Conservation (phyloP, 2,888 invertebrate species). For the Drosophila monieri region DNA sequence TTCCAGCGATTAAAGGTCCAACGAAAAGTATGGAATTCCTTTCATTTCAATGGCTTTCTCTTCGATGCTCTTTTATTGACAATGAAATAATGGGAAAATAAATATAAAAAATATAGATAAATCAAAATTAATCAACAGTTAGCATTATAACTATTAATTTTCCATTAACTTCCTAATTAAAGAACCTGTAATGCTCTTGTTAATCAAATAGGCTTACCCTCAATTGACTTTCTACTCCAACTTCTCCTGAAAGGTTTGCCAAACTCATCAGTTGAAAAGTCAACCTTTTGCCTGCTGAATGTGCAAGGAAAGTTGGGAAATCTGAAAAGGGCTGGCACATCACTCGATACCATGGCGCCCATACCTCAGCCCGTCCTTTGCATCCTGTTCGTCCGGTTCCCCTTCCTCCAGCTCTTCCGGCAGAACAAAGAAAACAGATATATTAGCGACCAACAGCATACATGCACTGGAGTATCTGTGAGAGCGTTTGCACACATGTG, state of each 20-base stretch:
- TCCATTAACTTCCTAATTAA: too few relatives aligned
- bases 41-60: not conserved
- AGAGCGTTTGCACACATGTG: slow-evolving; percentile 7
- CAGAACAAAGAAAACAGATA: slow-evolving; percentile 74
- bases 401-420: slow-evolving; percentile 17
- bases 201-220: not conserved
- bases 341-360: slow-evolving; percentile 3
- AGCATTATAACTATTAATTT: too few relatives aligned
- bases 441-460: slow-evolving; percentile 73
- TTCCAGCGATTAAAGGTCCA: slow-evolving; percentile 44
- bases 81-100: not conserved
- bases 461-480: slow-evolving; percentile 39
- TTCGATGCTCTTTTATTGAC: not conserved
- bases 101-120: too few relatives aligned
- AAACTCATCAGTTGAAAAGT: slow-evolving; percentile 13
- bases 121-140: too few relatives aligned
- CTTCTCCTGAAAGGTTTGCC: too few relatives aligned
- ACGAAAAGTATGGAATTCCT: not conserved
- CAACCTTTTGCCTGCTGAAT: slow-evolving; percentile 2
- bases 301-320: slow-evolving; percentile 18
- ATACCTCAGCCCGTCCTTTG: slow-evolving; percentile 11
- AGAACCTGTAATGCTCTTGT: too few relatives aligned
- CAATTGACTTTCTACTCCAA: not conserved
- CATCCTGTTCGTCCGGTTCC: slow-evolving; percentile 7
- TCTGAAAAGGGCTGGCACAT: slow-evolving; percentile 34